phyloP scores from a whole-genome alignment of 2,797 vertebrate species.

The Loris lydekkerianus region DNA sequence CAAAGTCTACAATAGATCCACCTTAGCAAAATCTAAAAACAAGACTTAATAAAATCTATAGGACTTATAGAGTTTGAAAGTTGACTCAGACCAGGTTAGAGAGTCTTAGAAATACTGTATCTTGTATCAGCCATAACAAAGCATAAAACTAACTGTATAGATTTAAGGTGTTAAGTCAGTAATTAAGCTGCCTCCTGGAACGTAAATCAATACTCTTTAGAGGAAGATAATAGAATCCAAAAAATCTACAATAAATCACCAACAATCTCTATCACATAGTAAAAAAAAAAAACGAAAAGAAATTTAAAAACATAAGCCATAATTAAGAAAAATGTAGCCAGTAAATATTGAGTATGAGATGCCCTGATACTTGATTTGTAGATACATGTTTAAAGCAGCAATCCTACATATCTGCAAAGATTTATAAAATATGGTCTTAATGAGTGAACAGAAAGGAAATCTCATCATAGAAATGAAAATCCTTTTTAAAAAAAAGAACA shows the following conservation, averaged over 20 bases:
- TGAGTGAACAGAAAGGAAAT: background rate
- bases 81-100: background rate
- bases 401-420: constrained; percentile 1
- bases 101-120: background rate
- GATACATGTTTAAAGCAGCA: background rate
- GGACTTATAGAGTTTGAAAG: background rate
- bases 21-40: background rate
- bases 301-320: background rate
- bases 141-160: background rate
- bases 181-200: background rate
- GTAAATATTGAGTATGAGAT: background rate
- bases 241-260: background rate
- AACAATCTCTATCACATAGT: background rate
- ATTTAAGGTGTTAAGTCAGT: background rate
- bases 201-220: background rate
- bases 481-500: background rate
- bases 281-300: background rate
- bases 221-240: background rate
- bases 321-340: background rate
- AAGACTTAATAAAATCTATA: background rate
- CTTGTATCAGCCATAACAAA: background rate
- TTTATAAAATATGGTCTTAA: background rate
- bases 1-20: background rate
- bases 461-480: background rate
- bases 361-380: background rate